Conservation (phyloP, 1,140 invertebrate genomes). For the Drosophila ironensis region DNA sequence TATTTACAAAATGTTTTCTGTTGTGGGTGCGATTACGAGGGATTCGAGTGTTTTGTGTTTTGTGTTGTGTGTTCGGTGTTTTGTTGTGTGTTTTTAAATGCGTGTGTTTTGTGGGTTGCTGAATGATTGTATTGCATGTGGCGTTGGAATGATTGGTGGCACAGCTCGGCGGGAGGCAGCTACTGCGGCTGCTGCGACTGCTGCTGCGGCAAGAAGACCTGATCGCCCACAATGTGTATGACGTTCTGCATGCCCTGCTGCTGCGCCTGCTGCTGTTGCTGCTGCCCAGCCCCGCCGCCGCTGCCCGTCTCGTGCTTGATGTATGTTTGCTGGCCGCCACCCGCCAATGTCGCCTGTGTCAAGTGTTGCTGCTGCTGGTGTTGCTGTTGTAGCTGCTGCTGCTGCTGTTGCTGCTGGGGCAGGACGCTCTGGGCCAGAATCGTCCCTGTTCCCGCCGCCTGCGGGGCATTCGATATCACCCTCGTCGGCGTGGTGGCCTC, state of each 20-base stretch:
- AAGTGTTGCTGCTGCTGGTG: constrained; percentile 60
- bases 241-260: constrained; percentile 77
- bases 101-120: too few relatives aligned
- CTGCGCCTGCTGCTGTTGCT: constrained; percentile 32
- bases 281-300: constrained; percentile 28
- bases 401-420: constrained; percentile 61
- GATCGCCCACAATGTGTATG: constrained; percentile 78
- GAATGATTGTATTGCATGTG: constrained; percentile 29
- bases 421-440: constrained; percentile 59
- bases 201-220: constrained; percentile 68
- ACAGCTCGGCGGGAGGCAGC: constrained; percentile 11
- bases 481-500: constrained; percentile 45
- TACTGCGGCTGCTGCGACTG: constrained; percentile 41
- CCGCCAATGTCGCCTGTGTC: constrained; percentile 52
- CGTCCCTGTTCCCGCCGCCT: constrained; percentile 29
- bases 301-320: constrained; percentile 58
- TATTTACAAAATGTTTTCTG: constrained; percentile 69
- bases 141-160: constrained; percentile 62
- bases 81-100: constrained; percentile 20
- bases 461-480: constrained; percentile 51
- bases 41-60: constrained; percentile 17
- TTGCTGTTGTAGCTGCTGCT: constrained; percentile 33
- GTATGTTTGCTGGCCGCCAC: constrained; percentile 63
- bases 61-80: not conserved
- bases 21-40: too few relatives aligned